Conservation (phyloP, 2,888 invertebrate species). For the Mylabris sibirica region DNA sequence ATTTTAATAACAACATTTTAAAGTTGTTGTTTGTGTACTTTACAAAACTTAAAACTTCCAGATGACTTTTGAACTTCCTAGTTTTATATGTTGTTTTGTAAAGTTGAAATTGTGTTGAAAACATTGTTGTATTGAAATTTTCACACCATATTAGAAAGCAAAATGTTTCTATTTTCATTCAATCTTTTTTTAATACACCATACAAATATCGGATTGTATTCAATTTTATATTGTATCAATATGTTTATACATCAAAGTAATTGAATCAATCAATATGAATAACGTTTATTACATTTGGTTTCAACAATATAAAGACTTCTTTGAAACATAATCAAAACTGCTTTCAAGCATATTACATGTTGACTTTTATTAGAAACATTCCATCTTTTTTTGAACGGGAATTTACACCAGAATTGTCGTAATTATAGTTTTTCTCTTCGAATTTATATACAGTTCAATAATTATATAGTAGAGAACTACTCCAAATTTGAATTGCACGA, state of each 20-base stretch:
- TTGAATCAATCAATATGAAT: slow-evolving; percentile 9
- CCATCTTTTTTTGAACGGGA: background rate
- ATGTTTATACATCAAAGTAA: background rate
- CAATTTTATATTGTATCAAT: slow-evolving; percentile 3
- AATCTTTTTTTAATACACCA: background rate
- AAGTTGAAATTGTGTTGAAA: slow-evolving; percentile 1
- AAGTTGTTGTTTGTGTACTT: background rate
- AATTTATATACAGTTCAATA: background rate
- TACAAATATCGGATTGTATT: background rate
- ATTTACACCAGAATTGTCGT: background rate
- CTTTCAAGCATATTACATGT: background rate
- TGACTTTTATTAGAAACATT: background rate
- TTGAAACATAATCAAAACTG: background rate
- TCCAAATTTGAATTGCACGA: background rate
- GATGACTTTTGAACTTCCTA: background rate
- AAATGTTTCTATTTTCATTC: background rate
- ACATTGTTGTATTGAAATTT: background rate
- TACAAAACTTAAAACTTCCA: background rate
- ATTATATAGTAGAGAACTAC: background rate
- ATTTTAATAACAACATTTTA: slow-evolving; percentile 9
- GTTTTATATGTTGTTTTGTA: background rate
- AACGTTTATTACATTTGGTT: background rate
- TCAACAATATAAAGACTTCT: slow-evolving; percentile 3
- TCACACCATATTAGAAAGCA: background rate
- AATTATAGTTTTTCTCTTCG: background rate